These are phyloP conservation scores for Passer montanus DNA, from an alignment of 2,113 vertebrate species.

Conservation along the genomic window DNA sequence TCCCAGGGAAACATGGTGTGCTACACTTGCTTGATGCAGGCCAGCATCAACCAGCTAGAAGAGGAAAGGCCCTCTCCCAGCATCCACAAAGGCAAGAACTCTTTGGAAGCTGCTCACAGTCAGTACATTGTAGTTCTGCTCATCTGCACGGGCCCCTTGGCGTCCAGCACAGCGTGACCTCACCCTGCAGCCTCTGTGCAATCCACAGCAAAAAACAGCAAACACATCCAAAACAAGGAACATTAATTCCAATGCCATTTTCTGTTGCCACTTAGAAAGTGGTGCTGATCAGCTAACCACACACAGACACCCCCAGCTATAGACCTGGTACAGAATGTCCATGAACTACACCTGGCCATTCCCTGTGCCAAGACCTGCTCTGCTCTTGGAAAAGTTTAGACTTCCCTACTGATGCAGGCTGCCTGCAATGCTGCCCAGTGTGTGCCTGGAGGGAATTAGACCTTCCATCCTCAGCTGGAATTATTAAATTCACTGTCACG, in stretches of 20 bases:
- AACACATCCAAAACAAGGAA: neutral
- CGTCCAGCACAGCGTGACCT: neutral
- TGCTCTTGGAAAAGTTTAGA: neutral
- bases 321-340: neutral
- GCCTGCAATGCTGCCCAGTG: fast-evolving
- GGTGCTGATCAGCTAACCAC: neutral
- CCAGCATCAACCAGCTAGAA: neutral
- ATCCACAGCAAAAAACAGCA: neutral
- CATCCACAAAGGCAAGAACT: neutral
- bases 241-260: neutral
- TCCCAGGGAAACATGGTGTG: fast-evolving
- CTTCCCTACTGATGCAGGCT: neutral
- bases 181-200: neutral
- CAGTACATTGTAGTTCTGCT: neutral
- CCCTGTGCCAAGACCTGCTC: neutral
- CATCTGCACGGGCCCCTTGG: neutral
- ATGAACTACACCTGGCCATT: neutral
- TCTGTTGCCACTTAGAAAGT: neutral
- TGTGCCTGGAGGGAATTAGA: fast-evolving
- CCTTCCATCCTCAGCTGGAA: neutral
- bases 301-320: neutral
- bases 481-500: neutral
- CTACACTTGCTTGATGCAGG: neutral
- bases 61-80: neutral
- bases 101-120: neutral